Evolutionary conservation across 1,140 invertebrate species (phyloP).

Genomic region (Goniozus legneri): DNA sequence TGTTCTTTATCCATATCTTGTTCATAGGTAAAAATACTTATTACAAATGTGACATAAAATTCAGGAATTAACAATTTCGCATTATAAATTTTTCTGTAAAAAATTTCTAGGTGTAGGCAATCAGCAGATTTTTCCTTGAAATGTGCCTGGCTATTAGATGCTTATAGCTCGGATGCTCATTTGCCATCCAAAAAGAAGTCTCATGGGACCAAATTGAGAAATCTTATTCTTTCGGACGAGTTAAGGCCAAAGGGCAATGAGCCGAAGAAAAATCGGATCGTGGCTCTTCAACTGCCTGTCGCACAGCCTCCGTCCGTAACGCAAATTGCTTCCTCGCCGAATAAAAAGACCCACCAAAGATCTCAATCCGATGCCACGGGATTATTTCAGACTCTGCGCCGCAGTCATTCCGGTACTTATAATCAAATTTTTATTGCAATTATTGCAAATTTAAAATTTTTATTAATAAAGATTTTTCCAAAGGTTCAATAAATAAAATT

Average conservation of each 20-base stretch:
- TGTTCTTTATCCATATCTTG: conserved; percentile 89
- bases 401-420: conserved; percentile 50
- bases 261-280: conserved; percentile 39
- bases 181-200: conserved; percentile 77
- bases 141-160: conserved; percentile 92
- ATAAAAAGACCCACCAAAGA: conserved; percentile 75
- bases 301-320: conserved; percentile 40
- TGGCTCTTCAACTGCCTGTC: conserved; percentile 40
- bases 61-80: conserved; percentile 2
- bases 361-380: conserved; percentile 89
- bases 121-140: conserved; percentile 94
- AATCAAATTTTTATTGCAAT: background rate
- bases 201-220: conserved; percentile 80
- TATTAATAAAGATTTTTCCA: conserved; percentile 3
- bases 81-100: conserved; percentile 2
- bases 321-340: conserved; percentile 49
- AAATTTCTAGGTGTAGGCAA: conserved; percentile 74
- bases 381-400: conserved; percentile 53
- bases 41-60: background rate
- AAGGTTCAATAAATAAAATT: conserved; percentile 57
- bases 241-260: conserved; percentile 61
- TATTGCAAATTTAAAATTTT: conserved; percentile 1
- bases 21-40: conserved; percentile 68
- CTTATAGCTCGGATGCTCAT: conserved; percentile 80
- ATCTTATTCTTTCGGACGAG: conserved; percentile 85